Conservation (phyloP, 2,797 vertebrate species). For the Cichlasoma orientale region DNA sequence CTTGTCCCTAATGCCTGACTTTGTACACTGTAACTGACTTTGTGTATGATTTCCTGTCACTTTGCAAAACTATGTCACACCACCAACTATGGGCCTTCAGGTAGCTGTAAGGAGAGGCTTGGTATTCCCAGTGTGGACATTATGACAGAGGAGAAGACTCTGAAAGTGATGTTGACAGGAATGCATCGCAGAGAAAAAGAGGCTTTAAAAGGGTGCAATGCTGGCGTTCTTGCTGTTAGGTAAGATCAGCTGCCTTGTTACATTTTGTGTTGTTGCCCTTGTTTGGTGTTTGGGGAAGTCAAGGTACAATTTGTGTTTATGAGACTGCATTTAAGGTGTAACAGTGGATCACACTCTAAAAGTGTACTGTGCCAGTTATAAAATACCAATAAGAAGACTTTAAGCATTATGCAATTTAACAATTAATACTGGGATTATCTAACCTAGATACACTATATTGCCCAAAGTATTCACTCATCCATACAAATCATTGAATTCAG, state of each 20-base stretch:
- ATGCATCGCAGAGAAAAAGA: not conserved
- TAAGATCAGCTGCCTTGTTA: not conserved
- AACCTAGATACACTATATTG: too few relatives aligned
- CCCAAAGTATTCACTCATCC: too few relatives aligned
- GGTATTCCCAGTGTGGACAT: too few relatives aligned
- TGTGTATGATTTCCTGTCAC: not conserved
- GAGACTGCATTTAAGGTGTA: not conserved
- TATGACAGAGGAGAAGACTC: not conserved
- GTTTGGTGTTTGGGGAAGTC: not conserved
- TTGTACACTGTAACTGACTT: not conserved
- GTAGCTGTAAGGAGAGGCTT: not conserved
- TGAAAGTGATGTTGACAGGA: not conserved
- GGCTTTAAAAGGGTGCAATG: not conserved
- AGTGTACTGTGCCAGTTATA: not conserved
- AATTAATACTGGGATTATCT: constrained; percentile 53
- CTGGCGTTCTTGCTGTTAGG: too few relatives aligned
- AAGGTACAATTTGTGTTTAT: not conserved
- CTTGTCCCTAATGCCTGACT: not conserved
- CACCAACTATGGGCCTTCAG: not conserved
- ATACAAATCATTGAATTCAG: too few relatives aligned
- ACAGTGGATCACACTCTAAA: not conserved
- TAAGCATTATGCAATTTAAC: constrained; percentile 19
- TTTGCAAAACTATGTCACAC: not conserved
- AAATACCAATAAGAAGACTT: not conserved
- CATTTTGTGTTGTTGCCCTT: not conserved